Conservation (phyloP, 2,113 vertebrate genomes). For the Indri indri region DNA sequence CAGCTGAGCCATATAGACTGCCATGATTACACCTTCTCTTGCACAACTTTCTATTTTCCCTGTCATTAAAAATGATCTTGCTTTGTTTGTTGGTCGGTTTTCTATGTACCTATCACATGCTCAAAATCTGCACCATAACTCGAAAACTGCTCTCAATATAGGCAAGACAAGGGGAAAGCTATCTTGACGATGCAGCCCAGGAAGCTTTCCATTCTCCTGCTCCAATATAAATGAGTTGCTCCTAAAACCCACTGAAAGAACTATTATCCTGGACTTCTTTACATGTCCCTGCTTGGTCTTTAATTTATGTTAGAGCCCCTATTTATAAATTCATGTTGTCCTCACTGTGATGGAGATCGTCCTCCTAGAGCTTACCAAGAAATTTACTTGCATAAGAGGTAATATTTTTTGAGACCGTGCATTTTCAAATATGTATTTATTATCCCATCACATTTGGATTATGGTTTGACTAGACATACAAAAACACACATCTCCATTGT, state of each 20-base stretch:
- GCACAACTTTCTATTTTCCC: too few species aligned
- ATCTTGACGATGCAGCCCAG: background rate
- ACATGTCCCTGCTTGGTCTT: background rate
- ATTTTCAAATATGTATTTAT: background rate
- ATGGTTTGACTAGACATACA: background rate
- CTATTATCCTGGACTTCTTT: too few species aligned
- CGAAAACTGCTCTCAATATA: background rate
- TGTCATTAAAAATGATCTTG: too few species aligned
- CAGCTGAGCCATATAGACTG: too few species aligned
- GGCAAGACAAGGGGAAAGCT: background rate
- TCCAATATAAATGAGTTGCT: background rate
- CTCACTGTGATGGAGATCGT: background rate
- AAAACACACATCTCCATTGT: too few species aligned
- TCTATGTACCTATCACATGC: background rate
- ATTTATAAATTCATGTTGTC: background rate
- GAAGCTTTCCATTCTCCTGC: background rate
- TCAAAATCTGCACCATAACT: background rate
- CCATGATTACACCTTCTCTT: too few species aligned
- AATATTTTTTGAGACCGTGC: background rate
- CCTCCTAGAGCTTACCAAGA: background rate
- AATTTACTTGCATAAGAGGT: background rate
- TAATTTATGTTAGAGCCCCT: background rate
- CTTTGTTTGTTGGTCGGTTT: background rate
- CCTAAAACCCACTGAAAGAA: background rate
- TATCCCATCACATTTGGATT: background rate